Percentiles rank a stretch among this genome's conserved stretches.
Conservation (phyloP, 2,113 vertebrate genomes). For the Phodopus roborovskii region DNA sequence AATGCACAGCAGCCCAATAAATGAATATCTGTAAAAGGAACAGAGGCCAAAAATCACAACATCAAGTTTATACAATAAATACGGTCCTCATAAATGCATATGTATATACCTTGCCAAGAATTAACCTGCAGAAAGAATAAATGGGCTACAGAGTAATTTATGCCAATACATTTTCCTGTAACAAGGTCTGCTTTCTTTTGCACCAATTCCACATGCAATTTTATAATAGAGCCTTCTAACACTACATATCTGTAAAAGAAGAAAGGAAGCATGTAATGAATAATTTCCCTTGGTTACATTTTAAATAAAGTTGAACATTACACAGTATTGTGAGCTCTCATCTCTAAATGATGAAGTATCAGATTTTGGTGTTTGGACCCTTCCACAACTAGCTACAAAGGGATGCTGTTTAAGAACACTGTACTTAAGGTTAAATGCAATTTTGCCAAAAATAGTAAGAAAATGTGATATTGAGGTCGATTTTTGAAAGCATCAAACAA, state of each 20-base stretch:
- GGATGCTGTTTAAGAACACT: background rate
- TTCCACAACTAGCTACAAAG: conserved; percentile 2
- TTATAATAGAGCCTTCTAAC: conserved; percentile 76
- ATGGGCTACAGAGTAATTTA: conserved; percentile 79
- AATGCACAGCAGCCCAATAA: conserved; percentile 71
- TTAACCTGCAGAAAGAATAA: conserved; percentile 82
- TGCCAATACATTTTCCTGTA: conserved; percentile 77
- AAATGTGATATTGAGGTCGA: background rate
- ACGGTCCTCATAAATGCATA: conserved; percentile 71
- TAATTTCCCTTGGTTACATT: conserved; percentile 68
- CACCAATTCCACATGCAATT: conserved; percentile 77
- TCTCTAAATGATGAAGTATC: conserved; percentile 60
- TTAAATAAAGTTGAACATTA: conserved; percentile 72
- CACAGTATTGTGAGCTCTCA: conserved; percentile 66
- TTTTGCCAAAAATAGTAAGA: conserved; percentile 37
- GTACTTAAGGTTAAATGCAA: conserved; percentile 23
- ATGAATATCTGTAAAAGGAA: conserved; percentile 80
- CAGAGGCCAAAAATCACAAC: conserved; percentile 74
- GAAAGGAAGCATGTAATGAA: conserved; percentile 75
- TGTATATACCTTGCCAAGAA: conserved; percentile 79
- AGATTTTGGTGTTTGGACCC: conserved; percentile 15
- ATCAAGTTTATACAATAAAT: conserved; percentile 77
- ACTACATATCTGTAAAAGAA: conserved; percentile 80
- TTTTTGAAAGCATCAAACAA: background rate
- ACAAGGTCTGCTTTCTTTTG: conserved; percentile 77